These are phyloP conservation scores for Fratercula arctica DNA, from an alignment of 2,797 vertebrate genomes.

Conservation along the genomic window DNA sequence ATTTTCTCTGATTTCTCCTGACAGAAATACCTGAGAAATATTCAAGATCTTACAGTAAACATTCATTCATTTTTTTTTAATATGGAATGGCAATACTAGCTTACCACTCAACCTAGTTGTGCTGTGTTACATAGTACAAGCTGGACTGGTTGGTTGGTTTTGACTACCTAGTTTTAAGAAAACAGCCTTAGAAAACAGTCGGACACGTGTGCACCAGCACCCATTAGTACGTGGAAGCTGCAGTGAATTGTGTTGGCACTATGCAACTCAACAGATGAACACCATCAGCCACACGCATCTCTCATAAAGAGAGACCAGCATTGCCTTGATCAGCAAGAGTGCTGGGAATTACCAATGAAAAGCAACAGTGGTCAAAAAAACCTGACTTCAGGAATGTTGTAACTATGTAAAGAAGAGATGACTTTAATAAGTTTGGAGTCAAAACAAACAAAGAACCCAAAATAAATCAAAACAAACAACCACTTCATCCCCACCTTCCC, in stretches of 20 bases:
- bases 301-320: background rate
- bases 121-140: background rate
- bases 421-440: background rate
- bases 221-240: background rate
- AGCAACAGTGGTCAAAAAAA: background rate
- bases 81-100: background rate
- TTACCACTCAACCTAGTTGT: background rate
- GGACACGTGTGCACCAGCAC: background rate
- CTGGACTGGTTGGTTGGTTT: background rate
- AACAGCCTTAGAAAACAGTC: background rate
- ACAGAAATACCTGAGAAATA: background rate
- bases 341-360: background rate
- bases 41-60: background rate
- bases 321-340: background rate
- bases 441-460: background rate
- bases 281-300: background rate
- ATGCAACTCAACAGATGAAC: background rate
- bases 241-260: background rate
- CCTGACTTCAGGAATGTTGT: background rate
- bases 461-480: background rate
- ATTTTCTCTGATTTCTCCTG: background rate
- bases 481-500: background rate
- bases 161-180: background rate
- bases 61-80: background rate
- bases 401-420: background rate